phyloP scores from a whole-genome alignment of 2,888 invertebrate species.

The Antheraea yamamai region DNA sequence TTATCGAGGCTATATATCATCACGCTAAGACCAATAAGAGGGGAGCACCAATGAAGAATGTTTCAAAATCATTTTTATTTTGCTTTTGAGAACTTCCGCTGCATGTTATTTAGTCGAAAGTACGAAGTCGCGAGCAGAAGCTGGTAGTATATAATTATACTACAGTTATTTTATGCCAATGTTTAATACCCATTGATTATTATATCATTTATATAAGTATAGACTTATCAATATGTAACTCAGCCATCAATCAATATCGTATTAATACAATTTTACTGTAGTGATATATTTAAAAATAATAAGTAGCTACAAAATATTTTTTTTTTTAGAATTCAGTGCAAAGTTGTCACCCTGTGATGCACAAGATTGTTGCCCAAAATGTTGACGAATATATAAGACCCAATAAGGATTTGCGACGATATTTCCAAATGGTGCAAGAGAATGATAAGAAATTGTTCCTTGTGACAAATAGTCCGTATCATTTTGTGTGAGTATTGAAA shows the following conservation, averaged over 20 bases:
- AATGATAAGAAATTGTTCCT: constrained; percentile 94
- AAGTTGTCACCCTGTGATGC: constrained; percentile 94
- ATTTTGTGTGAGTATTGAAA: constrained; percentile 90
- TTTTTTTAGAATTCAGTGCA: constrained; percentile 90
- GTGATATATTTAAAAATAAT: background rate
- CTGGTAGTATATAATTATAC: too few relatives aligned
- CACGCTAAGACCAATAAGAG: too few relatives aligned
- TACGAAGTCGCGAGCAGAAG: too few relatives aligned
- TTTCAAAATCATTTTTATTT: too few relatives aligned
- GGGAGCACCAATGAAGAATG: too few relatives aligned
- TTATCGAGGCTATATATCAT: too few relatives aligned
- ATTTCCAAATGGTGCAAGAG: constrained; percentile 88
- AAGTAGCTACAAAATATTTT: constrained; percentile 20
- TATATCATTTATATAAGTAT: too few relatives aligned
- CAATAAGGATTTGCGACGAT: constrained; percentile 86
- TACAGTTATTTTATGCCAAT: too few relatives aligned
- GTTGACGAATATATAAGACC: constrained; percentile 90
- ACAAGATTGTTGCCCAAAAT: constrained; percentile 91
- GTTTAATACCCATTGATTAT: too few relatives aligned
- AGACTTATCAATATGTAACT: too few relatives aligned
- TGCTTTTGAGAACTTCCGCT: too few relatives aligned
- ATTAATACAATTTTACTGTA: background rate
- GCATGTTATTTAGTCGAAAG: too few relatives aligned
- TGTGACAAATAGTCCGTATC: constrained; percentile 97
- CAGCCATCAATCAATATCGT: background rate